phyloP scores from a whole-genome alignment of 1,140 invertebrate genomes.

The Drosophila arawakana region DNA sequence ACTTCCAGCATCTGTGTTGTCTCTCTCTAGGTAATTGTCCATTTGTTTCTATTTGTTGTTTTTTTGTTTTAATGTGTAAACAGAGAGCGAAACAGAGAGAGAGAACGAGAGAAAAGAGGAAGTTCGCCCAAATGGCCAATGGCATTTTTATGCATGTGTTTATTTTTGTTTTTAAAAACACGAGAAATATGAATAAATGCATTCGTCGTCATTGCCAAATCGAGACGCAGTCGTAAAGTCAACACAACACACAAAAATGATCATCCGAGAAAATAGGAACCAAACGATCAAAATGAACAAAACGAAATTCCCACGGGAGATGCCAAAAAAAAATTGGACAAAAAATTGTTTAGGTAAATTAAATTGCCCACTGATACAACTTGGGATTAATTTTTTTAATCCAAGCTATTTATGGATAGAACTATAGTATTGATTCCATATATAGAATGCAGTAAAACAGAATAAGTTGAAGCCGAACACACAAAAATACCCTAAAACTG shows the following conservation, averaged over 20 bases:
- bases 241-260: constrained; percentile 25
- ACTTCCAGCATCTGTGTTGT: constrained; percentile 18
- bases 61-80: not conserved
- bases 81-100: not conserved
- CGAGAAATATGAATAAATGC: constrained; percentile 43
- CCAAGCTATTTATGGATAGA: too few species aligned
- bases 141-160: constrained; percentile 51
- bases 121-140: constrained; percentile 47
- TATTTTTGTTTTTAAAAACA: constrained; percentile 47
- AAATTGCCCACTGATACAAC: too few species aligned
- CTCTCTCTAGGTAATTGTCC: constrained; percentile 32
- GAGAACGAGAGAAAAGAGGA: constrained; percentile 36
- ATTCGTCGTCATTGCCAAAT: constrained; percentile 53
- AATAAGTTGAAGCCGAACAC: too few species aligned
- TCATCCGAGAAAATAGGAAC: constrained; percentile 12
- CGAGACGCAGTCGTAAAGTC: constrained; percentile 47
- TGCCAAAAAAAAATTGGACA: not conserved
- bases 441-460: too few species aligned
- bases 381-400: too few species aligned
- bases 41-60: constrained; percentile 9
- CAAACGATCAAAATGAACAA: not conserved
- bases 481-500: too few species aligned
- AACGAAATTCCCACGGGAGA: constrained; percentile 5
- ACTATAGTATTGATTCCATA: too few species aligned
- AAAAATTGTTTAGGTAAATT: too few species aligned